phyloP scores from a whole-genome alignment of 2,797 vertebrate genomes.

The Gallinago stenura region DNA sequence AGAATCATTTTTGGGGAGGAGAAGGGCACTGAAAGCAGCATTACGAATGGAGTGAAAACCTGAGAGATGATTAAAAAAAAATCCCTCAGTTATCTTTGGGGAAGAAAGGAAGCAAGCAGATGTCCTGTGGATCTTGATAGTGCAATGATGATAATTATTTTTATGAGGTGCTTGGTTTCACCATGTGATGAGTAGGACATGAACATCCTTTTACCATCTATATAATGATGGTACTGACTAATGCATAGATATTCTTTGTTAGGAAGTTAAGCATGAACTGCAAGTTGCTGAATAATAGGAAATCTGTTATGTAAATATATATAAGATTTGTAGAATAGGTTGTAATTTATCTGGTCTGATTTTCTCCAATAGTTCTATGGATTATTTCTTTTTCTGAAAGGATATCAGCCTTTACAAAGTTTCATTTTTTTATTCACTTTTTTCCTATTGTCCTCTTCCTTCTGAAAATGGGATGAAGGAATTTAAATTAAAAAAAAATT shows the following conservation, averaged over 20 bases:
- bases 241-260: neutral
- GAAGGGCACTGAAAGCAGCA: conserved; percentile 3
- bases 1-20: conserved; percentile 1
- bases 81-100: neutral
- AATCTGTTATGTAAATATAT: conserved; percentile 22
- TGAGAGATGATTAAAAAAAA: neutral
- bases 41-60: neutral
- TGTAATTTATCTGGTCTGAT: conserved; percentile 3
- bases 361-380: neutral
- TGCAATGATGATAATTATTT: neutral
- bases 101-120: conserved; percentile 3
- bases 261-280: neutral
- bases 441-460: neutral
- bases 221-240: neutral
- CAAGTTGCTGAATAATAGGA: neutral
- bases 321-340: neutral
- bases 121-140: neutral
- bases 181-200: neutral
- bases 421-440: neutral
- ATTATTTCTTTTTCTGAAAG: neutral
- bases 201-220: neutral
- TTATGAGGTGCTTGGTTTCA: neutral
- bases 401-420: neutral
- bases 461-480: neutral
- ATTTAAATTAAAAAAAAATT: neutral